Base-by-base conservation (phyloP, 2,888 invertebrate species). In the Rotaria socialis region DNA sequence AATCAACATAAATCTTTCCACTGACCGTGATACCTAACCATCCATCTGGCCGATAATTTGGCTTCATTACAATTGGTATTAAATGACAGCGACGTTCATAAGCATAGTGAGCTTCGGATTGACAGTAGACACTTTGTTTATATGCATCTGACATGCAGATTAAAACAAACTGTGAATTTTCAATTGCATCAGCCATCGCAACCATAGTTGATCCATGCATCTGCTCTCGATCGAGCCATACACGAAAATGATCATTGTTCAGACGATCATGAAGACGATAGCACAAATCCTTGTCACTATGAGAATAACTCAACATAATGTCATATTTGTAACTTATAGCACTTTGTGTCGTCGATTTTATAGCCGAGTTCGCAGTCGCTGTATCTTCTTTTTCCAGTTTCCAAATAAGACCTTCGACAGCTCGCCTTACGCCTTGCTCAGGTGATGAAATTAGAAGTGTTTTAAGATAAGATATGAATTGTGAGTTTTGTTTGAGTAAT, bases 91-190 rank as follows among this genome's bases (percentile, higher is more conserved):
- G 27, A 22, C 55, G 85, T 43, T 85, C 56, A 27, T 22, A 85
- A 4, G 85, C 55, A 58, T 85, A 85, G 11, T 85, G 56, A 7
- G 85, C 85, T 58, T 85, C 85, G 1, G 85, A 55, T 55, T 58
- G 85, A 58, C 85, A 85, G 24, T 85, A 58, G 24, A 19, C 55
- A 58, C 85, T 85, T 24, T 85, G 85, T 47, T 85, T 85, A 19
- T 85, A 85, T 0, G 22, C 8, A 41, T 85, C 47, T n/a, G 85
- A 58, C 85, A 85, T 85, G n/a, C 85, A 85, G 16, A 55, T 55
- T 0, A 85, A 43, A 8, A 85, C 58, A 43, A 19, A 55, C 2
- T 55, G 6, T 0, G 56, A 58, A 55, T 55, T 52, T 43, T 85
- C 85, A 5, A 85, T 85, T 0, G 85, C 85, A 85, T 52, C 6